Conservation (phyloP, 2,113 vertebrate genomes). For the Erythrocercus mccallii region DNA sequence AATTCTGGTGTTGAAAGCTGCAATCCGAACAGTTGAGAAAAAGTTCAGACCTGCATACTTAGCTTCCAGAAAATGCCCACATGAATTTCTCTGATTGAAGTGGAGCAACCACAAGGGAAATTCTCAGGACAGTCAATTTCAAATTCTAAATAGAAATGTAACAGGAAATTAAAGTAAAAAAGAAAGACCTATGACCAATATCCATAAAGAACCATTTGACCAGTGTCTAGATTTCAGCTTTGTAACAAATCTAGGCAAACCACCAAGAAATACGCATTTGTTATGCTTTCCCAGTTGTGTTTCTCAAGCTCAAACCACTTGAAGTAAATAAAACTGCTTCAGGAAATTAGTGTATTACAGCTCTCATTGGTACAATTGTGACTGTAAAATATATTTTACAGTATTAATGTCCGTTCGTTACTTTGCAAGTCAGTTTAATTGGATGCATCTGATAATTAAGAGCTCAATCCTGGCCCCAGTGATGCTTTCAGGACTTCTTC, state of each 20-base stretch:
- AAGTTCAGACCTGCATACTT: background rate
- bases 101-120: conserved; percentile 15
- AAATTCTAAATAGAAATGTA: conserved; percentile 30
- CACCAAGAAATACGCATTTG: conserved; percentile 38
- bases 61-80: conserved; percentile 23
- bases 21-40: background rate
- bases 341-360: background rate
- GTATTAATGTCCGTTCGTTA: background rate
- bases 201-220: conserved; percentile 32
- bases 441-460: background rate
- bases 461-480: background rate
- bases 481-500: background rate
- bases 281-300: background rate
- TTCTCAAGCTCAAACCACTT: background rate
- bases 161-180: conserved; percentile 52
- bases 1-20: conserved; percentile 16
- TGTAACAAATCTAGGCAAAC: conserved; percentile 1
- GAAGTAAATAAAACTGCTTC: conserved; percentile 10
- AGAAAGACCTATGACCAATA: conserved; percentile 12
- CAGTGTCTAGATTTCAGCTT: conserved; percentile 33
- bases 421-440: background rate
- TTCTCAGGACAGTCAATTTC: conserved; percentile 32
- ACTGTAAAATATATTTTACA: background rate
- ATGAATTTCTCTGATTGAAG: conserved; percentile 32
- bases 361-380: background rate